A percentile compares a stretch with the other conserved stretches of the same genome.
phyloP scores from a whole-genome alignment of 2,797 vertebrate genomes.

The Crenichthys baileyi region DNA sequence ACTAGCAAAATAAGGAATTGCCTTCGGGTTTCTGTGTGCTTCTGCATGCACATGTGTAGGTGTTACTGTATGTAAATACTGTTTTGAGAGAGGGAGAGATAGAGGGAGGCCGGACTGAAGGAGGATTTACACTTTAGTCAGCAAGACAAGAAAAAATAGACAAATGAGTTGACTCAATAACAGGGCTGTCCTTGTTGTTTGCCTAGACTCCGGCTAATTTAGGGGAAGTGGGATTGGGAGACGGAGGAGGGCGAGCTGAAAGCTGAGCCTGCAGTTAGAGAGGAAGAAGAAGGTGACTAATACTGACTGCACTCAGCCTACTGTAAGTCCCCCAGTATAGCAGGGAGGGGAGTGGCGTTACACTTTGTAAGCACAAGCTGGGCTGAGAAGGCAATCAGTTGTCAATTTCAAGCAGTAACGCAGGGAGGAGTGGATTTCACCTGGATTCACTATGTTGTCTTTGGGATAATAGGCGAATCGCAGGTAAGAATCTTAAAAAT shows the following conservation, averaged over 20 bases:
- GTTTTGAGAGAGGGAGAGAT: constrained; percentile 15
- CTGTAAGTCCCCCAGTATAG: constrained; percentile 55
- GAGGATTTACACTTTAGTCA: constrained; percentile 35
- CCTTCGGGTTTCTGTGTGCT: constrained; percentile 1
- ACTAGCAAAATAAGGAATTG: constrained; percentile 31
- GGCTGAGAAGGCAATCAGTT: constrained; percentile 21
- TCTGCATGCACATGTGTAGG: constrained; percentile 17
- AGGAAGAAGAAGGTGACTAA: constrained; percentile 75
- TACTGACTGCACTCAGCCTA: constrained; percentile 63
- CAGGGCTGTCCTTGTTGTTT: constrained; percentile 70
- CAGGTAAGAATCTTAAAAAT: constrained; percentile 59
- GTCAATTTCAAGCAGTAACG: constrained; percentile 36
- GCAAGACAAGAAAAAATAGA: constrained; percentile 10
- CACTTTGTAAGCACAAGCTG: constrained; percentile 41
- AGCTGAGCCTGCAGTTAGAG: constrained; percentile 58
- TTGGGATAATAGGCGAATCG: constrained; percentile 56
- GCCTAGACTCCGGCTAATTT: constrained; percentile 69
- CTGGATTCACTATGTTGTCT: constrained; percentile 59
- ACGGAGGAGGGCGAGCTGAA: constrained; percentile 61
- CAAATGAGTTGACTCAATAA: constrained; percentile 46
- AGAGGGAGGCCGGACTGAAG: constrained; percentile 37
- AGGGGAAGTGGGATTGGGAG: constrained; percentile 75
- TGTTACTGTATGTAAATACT: constrained; percentile 34
- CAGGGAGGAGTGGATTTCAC: constrained; percentile 51
- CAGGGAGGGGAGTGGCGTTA: constrained; percentile 47